Percentiles rank a stretch among this genome's conserved stretches.
These are phyloP conservation scores for Anableps anableps DNA, from an alignment of 2,797 vertebrate species.

Conservation along the genomic window DNA sequence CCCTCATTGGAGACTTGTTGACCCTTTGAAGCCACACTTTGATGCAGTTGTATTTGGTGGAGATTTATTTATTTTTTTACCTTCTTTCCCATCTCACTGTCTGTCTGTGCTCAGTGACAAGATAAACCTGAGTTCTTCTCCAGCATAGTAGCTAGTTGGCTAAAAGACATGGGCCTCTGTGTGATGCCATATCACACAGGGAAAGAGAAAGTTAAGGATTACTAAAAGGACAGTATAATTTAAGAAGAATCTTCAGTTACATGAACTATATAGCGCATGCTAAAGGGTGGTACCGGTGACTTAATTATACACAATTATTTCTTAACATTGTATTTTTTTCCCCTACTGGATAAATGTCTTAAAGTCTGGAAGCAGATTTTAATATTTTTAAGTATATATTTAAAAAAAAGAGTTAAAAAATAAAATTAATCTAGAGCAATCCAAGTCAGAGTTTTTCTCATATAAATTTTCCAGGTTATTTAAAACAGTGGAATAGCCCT, in stretches of 20 bases:
- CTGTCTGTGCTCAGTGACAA: background rate
- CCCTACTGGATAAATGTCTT: background rate
- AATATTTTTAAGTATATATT: background rate
- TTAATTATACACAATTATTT: background rate
- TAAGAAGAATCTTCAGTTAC: background rate
- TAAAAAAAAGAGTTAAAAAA: too few relatives aligned
- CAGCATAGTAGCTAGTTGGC: background rate
- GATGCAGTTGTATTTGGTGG: background rate
- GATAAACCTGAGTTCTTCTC: background rate
- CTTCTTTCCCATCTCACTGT: background rate
- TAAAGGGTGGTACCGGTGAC: too few relatives aligned
- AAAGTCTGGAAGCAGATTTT: background rate
- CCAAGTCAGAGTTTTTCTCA: background rate
- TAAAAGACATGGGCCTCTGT: too few relatives aligned
- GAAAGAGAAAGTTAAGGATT: too few relatives aligned
- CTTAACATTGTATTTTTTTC: background rate
- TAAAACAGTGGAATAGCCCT: background rate
- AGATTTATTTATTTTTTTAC: background rate
- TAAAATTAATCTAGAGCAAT: background rate
- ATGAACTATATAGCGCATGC: too few relatives aligned
- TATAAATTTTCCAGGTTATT: background rate
- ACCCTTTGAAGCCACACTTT: background rate
- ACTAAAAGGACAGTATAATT: background rate
- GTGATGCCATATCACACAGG: too few relatives aligned
- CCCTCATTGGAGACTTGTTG: background rate